Evolutionary conservation across 1,140 invertebrate species (phyloP), one percentile per base, ranked within the genome.

Genomic region (Heterodera carotae): DNA sequence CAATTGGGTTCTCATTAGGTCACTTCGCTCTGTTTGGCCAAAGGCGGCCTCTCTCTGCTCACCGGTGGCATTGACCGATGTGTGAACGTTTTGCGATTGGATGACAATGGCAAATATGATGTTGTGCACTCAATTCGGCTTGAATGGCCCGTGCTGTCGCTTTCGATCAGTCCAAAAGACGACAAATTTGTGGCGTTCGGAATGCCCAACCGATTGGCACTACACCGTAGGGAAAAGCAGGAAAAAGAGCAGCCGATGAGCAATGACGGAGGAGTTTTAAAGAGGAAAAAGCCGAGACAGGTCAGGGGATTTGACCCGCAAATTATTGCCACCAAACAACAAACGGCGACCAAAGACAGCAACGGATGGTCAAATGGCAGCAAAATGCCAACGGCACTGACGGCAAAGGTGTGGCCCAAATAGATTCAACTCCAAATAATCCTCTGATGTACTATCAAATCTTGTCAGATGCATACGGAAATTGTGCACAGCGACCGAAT

Each of bases 1-100:
- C 34, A 39, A 31, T 3, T 70, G 34, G 33, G 59, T 69, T 59
- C 48, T 33, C 36, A 70, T 72, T 72, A 86, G 79, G 77, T 88
- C 34, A 87, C 87, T 62, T 87, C 87, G 15, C 56, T 87, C 43
- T 66, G 68, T 81, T 90, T 95, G 74, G 92, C 93, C 29, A 93
- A 92, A 31, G 92, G 94, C 86, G 92, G 92, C 33, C 92, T 91
- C 75, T 91, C 93, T 83, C 89, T 98, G 53, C 86, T 98, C 79
- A 96, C 95, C 10, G 94, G 92, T 7, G 95, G 94, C 2, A 89
- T 98, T 62, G 96, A 98, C 81, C 89, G 90, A 76, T 94, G 97
- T 89, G 92, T 98, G 0, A 97, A 97, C 90, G 92, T 98, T 81
- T 97, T 96, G 89, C 93, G 75, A 66, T 74, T 80, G 10, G 88